Evolutionary conservation across 1,140 invertebrate genomes (phyloP).

Genomic region (Bombus waltoni): DNA sequence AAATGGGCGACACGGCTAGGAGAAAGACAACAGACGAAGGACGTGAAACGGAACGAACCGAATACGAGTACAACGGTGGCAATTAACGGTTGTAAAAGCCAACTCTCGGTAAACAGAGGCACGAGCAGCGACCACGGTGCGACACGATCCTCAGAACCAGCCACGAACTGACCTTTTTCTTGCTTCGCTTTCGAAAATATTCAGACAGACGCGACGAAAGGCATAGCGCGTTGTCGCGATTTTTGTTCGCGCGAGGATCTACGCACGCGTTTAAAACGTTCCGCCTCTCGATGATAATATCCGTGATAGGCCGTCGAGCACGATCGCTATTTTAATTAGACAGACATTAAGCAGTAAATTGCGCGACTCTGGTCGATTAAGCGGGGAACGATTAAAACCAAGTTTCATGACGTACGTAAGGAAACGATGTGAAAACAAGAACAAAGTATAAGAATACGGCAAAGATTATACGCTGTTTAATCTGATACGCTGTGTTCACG

Average conservation of each 20-base stretch:
- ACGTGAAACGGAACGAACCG: conserved; percentile 23
- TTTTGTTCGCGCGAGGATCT: not conserved
- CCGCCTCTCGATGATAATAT: not conserved
- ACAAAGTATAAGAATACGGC: not conserved
- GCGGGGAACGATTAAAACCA: not conserved
- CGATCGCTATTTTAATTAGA: conserved; percentile 42
- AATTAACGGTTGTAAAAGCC: conserved; percentile 62
- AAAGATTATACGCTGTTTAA: not conserved
- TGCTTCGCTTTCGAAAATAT: conserved; percentile 45
- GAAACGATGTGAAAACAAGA: not conserved
- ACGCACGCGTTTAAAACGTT: conserved; percentile 9
- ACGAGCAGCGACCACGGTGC: conserved; percentile 19
- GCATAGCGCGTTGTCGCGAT: not conserved
- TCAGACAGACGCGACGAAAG: not conserved
- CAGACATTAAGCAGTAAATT: not conserved
- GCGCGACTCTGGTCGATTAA: not conserved
- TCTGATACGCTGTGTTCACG: not conserved
- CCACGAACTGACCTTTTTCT: conserved; percentile 51
- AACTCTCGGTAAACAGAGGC: conserved; percentile 22
- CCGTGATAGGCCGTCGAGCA: not conserved
- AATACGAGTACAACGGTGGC: conserved; percentile 32
- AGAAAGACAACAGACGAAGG: not conserved
- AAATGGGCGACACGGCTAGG: not conserved
- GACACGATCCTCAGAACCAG: conserved; percentile 1
- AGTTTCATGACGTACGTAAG: not conserved